phyloP scores from a whole-genome alignment of 2,797 vertebrate species.

The Euphonia xanthogaster region DNA sequence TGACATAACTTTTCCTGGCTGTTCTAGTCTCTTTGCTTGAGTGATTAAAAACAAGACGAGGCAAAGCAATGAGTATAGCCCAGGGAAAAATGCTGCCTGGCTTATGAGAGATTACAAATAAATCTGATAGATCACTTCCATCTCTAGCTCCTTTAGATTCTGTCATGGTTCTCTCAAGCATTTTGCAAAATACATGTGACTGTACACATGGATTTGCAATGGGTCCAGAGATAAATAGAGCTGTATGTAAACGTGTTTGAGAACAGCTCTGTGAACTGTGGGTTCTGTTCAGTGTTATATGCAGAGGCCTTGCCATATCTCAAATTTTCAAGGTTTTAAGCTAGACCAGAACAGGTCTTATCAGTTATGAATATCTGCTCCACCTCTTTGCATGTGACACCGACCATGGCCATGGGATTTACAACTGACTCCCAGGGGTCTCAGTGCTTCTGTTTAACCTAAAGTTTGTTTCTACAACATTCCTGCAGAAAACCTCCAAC shows the following conservation, averaged over 20 bases:
- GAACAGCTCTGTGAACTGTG: not conserved
- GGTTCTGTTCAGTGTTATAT: not conserved
- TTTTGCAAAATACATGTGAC: not conserved
- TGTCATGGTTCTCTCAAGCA: not conserved
- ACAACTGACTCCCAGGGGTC: not conserved
- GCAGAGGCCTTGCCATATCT: not conserved
- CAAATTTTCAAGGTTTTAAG: not conserved
- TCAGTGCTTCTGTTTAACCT: not conserved
- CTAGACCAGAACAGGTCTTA: not conserved
- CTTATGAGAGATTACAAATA: not conserved
- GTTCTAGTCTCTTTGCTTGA: conserved; percentile 13
- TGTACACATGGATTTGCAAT: not conserved
- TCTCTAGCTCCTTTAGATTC: not conserved
- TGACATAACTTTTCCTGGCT: conserved; percentile 28
- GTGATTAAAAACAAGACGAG: conserved; percentile 45
- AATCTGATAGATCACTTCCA: conserved; percentile 32
- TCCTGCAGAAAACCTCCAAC: not conserved
- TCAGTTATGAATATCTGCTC: not conserved
- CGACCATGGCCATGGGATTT: not conserved
- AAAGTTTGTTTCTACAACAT: not conserved
- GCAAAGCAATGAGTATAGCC: conserved; percentile 29
- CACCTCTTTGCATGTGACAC: not conserved
- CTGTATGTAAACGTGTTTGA: not conserved
- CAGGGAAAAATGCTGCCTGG: conserved; percentile 4
- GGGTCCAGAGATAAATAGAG: not conserved